A percentile compares a stretch with the other conserved stretches of the same genome.
Conservation (phyloP, 2,888 invertebrate species). For the Laothoe populi region DNA sequence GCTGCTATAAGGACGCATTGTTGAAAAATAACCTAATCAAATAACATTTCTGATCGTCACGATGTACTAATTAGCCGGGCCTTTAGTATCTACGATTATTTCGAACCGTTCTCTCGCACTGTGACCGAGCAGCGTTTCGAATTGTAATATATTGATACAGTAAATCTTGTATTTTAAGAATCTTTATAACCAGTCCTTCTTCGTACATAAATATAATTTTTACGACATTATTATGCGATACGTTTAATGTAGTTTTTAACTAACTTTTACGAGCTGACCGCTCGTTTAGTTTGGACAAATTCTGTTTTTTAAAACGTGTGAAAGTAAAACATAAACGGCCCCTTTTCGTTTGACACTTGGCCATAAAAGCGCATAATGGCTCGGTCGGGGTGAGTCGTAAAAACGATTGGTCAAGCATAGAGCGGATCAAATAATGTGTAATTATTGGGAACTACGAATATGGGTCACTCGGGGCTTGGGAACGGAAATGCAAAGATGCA, state of each 20-base stretch:
- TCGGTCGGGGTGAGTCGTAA: slow-evolving; percentile 68
- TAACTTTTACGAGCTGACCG: slow-evolving; percentile 71
- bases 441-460: slow-evolving; percentile 64
- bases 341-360: slow-evolving; percentile 30
- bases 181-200: slow-evolving; percentile 33
- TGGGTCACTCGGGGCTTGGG: slow-evolving; percentile 76
- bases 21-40: slow-evolving; percentile 54
- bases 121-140: slow-evolving; percentile 22
- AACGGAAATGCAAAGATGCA: slow-evolving; percentile 63
- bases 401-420: slow-evolving; percentile 80
- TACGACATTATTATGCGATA: slow-evolving; percentile 77
- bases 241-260: slow-evolving; percentile 54
- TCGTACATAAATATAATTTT: slow-evolving; percentile 70
- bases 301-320: slow-evolving; percentile 78
- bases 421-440: slow-evolving; percentile 65
- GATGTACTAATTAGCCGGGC: slow-evolving; percentile 56
- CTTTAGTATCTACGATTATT: slow-evolving; percentile 31
- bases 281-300: slow-evolving; percentile 68
- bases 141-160: slow-evolving; percentile 25
- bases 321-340: slow-evolving; percentile 73
- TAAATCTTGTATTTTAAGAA: slow-evolving; percentile 35
- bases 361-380: slow-evolving; percentile 62
- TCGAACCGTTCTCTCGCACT: slow-evolving; percentile 18
- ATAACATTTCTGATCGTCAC: slow-evolving; percentile 53
- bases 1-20: slow-evolving; percentile 47